Percentiles rank a stretch among this genome's conserved stretches.
phyloP scores from a whole-genome alignment of 2,797 vertebrate genomes.

The Benthosema pterotum region DNA sequence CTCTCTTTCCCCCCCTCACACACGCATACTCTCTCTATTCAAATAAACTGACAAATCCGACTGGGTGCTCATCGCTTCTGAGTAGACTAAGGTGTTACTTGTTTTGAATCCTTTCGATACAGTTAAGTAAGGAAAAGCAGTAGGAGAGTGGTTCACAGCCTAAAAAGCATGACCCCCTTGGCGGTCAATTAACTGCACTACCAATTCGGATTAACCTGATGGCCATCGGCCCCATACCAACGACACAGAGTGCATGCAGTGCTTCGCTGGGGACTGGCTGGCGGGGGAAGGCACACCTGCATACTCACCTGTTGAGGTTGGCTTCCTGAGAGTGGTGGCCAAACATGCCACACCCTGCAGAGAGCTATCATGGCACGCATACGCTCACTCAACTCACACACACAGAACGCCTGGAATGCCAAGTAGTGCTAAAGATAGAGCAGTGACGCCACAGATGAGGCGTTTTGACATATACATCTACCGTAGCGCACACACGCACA shows the following conservation, averaged over 20 bases:
- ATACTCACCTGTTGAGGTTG: constrained; percentile 53
- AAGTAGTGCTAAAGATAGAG: constrained; percentile 60
- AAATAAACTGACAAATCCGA: too few species aligned
- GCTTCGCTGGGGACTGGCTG: neutral
- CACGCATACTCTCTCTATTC: too few species aligned
- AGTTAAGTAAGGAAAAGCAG: too few species aligned
- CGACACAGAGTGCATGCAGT: neutral
- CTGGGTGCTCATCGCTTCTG: too few species aligned
- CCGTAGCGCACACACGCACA: constrained; percentile 30
- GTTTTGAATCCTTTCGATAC: too few species aligned
- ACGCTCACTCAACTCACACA: constrained; percentile 26
- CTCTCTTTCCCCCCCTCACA: too few species aligned
- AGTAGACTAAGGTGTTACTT: too few species aligned
- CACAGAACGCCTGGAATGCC: constrained; percentile 63
- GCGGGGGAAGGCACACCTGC: constrained; percentile 26
- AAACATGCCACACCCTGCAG: constrained; percentile 51
- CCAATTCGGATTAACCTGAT: neutral
- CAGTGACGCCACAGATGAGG: constrained; percentile 39
- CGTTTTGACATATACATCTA: constrained; percentile 49
- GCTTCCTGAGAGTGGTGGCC: constrained; percentile 26
- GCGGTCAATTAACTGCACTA: neutral
- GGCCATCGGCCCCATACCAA: too few species aligned
- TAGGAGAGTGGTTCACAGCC: too few species aligned
- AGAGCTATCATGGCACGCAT: constrained; percentile 30
- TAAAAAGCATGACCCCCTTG: too few species aligned